Evolutionary conservation across 2,797 vertebrate genomes (phyloP).

Genomic region (Eulemur albifrons): DNA sequence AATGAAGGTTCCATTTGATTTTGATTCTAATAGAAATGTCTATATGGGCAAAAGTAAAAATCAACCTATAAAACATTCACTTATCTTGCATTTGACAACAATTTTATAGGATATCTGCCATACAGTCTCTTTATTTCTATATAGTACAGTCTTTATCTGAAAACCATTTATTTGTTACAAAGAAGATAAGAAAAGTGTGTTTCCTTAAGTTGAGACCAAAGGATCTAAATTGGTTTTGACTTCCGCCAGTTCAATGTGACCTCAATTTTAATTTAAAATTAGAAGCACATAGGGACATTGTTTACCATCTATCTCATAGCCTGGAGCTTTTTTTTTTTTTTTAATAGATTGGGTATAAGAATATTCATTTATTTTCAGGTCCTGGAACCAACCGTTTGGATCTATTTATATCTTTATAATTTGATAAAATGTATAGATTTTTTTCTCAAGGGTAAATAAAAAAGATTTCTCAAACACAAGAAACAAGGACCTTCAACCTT

Average conservation of each 20-base stretch:
- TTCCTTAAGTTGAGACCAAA: constrained; percentile 34
- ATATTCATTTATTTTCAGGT: constrained; percentile 64
- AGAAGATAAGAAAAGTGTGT: constrained; percentile 22
- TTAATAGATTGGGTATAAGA: constrained; percentile 7
- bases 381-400: background rate
- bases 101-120: background rate
- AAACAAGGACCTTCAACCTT: background rate
- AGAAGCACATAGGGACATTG: constrained; percentile 49
- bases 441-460: background rate
- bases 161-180: constrained; percentile 31
- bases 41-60: background rate
- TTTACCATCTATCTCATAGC: constrained; percentile 56
- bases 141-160: background rate
- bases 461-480: constrained; percentile 5
- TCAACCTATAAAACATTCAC: background rate
- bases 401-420: constrained; percentile 48
- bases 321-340: background rate
- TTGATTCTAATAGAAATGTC: background rate
- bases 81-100: background rate
- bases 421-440: background rate
- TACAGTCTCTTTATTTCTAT: background rate
- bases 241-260: constrained; percentile 36
- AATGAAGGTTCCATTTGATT: background rate
- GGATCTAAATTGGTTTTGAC: constrained; percentile 59
- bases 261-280: constrained; percentile 73